Evolutionary conservation across 1,140 invertebrate genomes (phyloP), one percentile per base, ranked within the genome.

Genomic region (Drosophila triauraria): DNA sequence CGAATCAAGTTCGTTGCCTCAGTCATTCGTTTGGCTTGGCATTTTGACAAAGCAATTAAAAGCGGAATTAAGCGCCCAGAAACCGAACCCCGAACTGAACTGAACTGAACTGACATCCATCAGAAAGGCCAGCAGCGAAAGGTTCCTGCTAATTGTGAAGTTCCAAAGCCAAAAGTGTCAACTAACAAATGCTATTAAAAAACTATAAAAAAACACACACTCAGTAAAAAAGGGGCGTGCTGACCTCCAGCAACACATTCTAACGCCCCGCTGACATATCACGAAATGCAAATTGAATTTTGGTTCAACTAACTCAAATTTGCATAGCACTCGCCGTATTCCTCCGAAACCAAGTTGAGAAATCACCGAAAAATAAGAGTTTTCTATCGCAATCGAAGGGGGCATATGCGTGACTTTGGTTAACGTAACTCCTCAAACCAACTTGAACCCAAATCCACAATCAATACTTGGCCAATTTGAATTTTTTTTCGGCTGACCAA

Each of bases 211-310:
- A 44, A 12, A 38, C 3, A 38, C 25, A 12, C 7, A 50, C 25
- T 40, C 12, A 30, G 43, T 20, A 20, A 12, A 53, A 40, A 69
- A 10, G 65, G 63, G 63, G 63, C 63, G 63, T 44, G 17, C n/a
- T 70, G 67, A 70, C 67, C 67, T 70, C 67, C 67, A 70, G 47
- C 48, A 70, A 47, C 75, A 78, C 82, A 86, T 85, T 85, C 82
- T 85, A 85, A 86, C 82, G 82, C 82, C 82, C 82, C 80, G 82
- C 74, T 85, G 82, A 85, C 82, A 85, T 85, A 85, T 85, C 82
- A 85, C 82, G 82, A 85, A 86, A 85, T 85, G 82, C 82, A 85
- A 85, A 85, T 83, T 80, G 67, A 71, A 71, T 77, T 69, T 63
- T 27, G 57, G 48, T 47, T 60, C 62, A 44, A 17, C 27, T 27